Base-by-base conservation (phyloP, 2,113 vertebrate species). In the Probosciger aterrimus region DNA sequence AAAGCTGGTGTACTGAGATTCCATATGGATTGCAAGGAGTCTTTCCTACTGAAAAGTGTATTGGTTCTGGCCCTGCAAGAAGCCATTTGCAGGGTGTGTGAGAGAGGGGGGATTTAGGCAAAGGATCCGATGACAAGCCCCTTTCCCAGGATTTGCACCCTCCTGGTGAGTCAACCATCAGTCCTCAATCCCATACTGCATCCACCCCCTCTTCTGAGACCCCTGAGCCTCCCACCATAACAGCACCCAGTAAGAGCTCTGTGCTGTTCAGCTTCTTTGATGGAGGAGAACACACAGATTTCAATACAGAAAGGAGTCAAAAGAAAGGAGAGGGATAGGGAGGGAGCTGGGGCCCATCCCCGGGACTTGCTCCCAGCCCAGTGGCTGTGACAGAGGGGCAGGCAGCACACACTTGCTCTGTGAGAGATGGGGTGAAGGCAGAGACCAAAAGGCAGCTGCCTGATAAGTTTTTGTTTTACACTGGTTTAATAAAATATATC, bases 201-300 rank as follows among this genome's bases (percentile, higher is more conserved):
- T 11, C 14, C 10, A 24, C 5, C n/a, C 14, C 11, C 10, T 43
- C 23, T 30, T 60, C 39, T 52, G 18, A 74, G 16, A 69, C 2
- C 4, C 5, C 14, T 0, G 0, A 60, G 11, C 22, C 4, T 80
- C 23, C n/a, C 63, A 75, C 15, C 18, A 3, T 25, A 64, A 24
- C 39, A 63, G 28, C 22, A 43, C 6, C 3, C 25, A 18, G 17
- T 41, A 41, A 59, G 43, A 76, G 14, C 62, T 92, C 65, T 46
- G 1, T 43, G 68, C 22, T 80, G 35, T 63, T 80, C 37, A 1
- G 1, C n/a, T 52, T 1, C 57, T 71, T 82, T 50, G 8, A 47
- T 71, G 59, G 22, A 43, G 18, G 7, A 17, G 11, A 62, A 11
- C 18, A n/a, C 10, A 27, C 1, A 30, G 8, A 43, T 86, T 91